Evolutionary conservation across 2,113 vertebrate genomes (phyloP), one percentile per base, ranked within the genome.

Genomic region (Passer montanus): DNA sequence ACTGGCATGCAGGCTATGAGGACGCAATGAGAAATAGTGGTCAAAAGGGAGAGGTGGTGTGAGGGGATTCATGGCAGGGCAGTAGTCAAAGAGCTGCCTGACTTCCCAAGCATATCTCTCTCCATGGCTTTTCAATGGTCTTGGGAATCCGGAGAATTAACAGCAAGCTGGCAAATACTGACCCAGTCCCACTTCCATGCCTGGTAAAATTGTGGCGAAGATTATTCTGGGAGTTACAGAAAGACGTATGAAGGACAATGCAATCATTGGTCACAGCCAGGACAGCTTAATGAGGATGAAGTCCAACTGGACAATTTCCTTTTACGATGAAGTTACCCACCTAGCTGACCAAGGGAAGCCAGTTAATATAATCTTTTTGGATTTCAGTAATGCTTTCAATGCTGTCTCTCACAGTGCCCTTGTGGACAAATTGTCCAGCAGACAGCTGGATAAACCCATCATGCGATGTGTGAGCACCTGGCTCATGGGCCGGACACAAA

Each of bases 401-500:
- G 19, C 30, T 24, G 11, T 27, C 41, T 56, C 60, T 66, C 30
- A 66, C 19, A 66, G 30, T 10, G 10, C 17, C 12, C 24, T 19
- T n/a, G 23, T 19, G 43, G 30, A 85, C 15, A 47, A 56, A 56
- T 24, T 7, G 24, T 24, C 28, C 41, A 56, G 35, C 24, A 75
- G n/a, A 41, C 5, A 66, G n/a, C 5, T 41, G 69, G 15, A 56
- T 6, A 23, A 84, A 23, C 18, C 28, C 30, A 64, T 28, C 59
- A 74, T 1, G 6, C 0, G 0, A 28, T 19, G 15, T 2, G 15
- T n/a, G n/a, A 66, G 59, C 47, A 39, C 27, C 14, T 6, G 11
- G 22, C n/a, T 74, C 30, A 24, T 5, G 50, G 5, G 50, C 6
- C 23, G 49, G 49, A 33, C 41, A 64, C 18, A 28, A 47, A 41